These are phyloP conservation scores for Phortica variegata DNA, from an alignment of 1,140 invertebrate species.

Conservation along the genomic window DNA sequence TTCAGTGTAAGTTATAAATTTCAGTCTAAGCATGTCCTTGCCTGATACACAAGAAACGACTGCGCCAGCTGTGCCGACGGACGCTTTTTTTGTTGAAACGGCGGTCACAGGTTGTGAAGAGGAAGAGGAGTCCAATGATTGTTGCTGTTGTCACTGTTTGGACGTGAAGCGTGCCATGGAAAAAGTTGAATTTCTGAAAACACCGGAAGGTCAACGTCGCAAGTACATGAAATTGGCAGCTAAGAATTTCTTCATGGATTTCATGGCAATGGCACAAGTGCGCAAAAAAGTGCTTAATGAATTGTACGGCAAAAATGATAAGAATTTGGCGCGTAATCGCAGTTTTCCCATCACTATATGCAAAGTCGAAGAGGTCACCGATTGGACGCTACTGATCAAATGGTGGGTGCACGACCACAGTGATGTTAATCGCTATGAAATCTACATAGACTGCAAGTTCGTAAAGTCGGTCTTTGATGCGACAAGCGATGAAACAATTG, in stretches of 20 bases:
- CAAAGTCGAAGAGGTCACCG: constrained; percentile 15
- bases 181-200: constrained; percentile 12
- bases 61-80: too few species aligned
- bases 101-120: too few species aligned
- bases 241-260: constrained; percentile 35
- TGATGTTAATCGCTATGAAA: constrained; percentile 27
- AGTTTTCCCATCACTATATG: constrained; percentile 27
- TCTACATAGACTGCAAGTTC: constrained; percentile 20
- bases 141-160: constrained; percentile 32
- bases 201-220: constrained; percentile 24
- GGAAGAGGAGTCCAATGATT: too few species aligned
- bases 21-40: too few species aligned
- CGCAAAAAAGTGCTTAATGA: constrained; percentile 9
- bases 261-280: constrained; percentile 20
- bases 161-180: constrained; percentile 19
- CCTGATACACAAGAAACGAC: too few species aligned
- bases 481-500: constrained; percentile 12
- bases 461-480: constrained; percentile 23
- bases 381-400: constrained; percentile 14
- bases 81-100: too few species aligned
- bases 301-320: constrained; percentile 9
- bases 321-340: constrained; percentile 2
- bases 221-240: constrained; percentile 27
- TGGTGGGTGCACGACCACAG: constrained; percentile 32
- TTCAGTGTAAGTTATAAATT: too few species aligned